A percentile compares a stretch with the other conserved stretches of the same genome.
These are phyloP conservation scores for Harpegnathos saltator DNA, from an alignment of 1,140 invertebrate species.

Conservation along the genomic window DNA sequence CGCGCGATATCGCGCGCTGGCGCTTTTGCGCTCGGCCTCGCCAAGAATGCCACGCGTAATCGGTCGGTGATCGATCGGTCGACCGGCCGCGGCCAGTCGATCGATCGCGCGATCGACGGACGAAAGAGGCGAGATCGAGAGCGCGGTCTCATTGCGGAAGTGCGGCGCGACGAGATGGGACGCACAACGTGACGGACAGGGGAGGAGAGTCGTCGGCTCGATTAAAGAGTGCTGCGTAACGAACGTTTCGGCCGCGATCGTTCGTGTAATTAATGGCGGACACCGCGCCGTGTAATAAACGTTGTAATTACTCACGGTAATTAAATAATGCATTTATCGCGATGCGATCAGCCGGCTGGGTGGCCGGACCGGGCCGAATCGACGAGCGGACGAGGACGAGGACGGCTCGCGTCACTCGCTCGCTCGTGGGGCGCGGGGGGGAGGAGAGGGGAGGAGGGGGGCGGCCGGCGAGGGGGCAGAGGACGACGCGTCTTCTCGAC, in stretches of 20 bases:
- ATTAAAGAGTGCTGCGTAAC: slow-evolving; percentile 77
- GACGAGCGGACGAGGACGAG: too few species aligned
- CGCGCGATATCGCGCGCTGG: slow-evolving; percentile 11
- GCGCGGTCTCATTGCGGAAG: slow-evolving; percentile 41
- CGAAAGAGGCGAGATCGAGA: not conserved
- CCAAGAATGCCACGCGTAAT: slow-evolving; percentile 12
- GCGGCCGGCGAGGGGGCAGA: not conserved
- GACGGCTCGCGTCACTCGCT: not conserved
- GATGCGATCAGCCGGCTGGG: slow-evolving; percentile 73
- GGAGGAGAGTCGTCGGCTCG: slow-evolving; percentile 33
- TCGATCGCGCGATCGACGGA: not conserved
- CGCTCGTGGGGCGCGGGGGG: slow-evolving; percentile 58
- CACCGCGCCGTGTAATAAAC: slow-evolving; percentile 78
- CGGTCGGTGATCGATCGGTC: not conserved
- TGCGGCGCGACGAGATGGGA: slow-evolving; percentile 12
- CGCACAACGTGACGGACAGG: slow-evolving; percentile 4
- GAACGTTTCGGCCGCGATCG: slow-evolving; percentile 72
- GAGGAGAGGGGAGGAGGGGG: too few species aligned
- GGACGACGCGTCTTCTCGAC: slow-evolving; percentile 67
- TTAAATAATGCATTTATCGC: slow-evolving; percentile 83
- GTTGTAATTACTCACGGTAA: slow-evolving; percentile 81
- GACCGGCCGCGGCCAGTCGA: not conserved
- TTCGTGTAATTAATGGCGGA: slow-evolving; percentile 78
- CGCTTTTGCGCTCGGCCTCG: not conserved
- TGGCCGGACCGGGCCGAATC: slow-evolving; percentile 73